phyloP scores from a whole-genome alignment of 53 echinoderm and acorn worm species.

The Paelopatides confundens region DNA sequence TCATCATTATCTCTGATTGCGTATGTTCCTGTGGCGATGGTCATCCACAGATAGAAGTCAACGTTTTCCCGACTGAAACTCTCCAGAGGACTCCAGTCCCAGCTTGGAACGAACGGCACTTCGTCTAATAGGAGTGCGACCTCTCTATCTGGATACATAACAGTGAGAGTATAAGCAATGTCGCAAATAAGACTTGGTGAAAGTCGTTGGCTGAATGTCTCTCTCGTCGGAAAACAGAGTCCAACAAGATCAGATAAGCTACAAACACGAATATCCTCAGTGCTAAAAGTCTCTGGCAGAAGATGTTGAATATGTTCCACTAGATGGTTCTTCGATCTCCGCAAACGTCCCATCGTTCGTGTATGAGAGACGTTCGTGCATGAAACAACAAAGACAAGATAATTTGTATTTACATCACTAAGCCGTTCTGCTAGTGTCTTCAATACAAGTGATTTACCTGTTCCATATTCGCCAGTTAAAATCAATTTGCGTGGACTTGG shows the following conservation, averaged over 20 bases:
- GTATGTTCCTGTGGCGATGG: conserved; percentile 60
- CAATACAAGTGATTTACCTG: conserved; percentile 63
- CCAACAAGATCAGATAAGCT: conserved; percentile 43
- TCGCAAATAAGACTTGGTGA: conserved; percentile 46
- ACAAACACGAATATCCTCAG: conserved; percentile 12
- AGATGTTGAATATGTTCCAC: conserved; percentile 50
- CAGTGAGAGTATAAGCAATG: conserved; percentile 16
- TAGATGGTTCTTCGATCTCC: conserved; percentile 52
- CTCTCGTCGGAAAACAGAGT: conserved; percentile 49
- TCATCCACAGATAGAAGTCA: conserved; percentile 49
- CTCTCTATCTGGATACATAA: conserved; percentile 15
- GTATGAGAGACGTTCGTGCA: conserved; percentile 64
- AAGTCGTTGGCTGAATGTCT: conserved; percentile 39
- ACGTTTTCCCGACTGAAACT: neutral
- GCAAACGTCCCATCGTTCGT: conserved; percentile 66
- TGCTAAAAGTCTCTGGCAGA: neutral
- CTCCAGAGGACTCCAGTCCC: conserved; percentile 66
- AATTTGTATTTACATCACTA: neutral
- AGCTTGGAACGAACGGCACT: conserved; percentile 61
- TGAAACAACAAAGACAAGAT: conserved; percentile 57
- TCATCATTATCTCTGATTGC: neutral
- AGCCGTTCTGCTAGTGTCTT: conserved; percentile 53
- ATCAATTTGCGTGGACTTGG: neutral
- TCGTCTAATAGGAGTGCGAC: conserved; percentile 60
- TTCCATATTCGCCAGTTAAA: conserved; percentile 64